These are phyloP conservation scores for Varecia variegata DNA, from an alignment of 2,797 vertebrate genomes.

Conservation along the genomic window DNA sequence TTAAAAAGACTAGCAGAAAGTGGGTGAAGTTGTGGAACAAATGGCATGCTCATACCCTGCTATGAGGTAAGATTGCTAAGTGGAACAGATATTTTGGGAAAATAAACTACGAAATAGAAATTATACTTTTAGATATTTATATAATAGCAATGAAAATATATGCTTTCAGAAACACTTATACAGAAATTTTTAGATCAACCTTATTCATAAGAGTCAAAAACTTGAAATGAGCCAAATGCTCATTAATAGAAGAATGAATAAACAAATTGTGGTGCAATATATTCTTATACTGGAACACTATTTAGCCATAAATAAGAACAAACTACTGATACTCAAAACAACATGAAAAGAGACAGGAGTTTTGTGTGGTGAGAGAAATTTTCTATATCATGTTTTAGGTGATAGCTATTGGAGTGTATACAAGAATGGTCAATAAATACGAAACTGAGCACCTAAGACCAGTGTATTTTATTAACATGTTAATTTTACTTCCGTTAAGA, in stretches of 20 bases:
- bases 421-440: background rate
- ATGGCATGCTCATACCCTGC: background rate
- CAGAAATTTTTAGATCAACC: background rate
- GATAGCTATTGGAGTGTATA: background rate
- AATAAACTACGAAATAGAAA: background rate
- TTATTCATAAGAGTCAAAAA: background rate
- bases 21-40: background rate
- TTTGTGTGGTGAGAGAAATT: background rate
- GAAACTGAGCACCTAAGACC: background rate
- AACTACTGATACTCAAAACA: background rate
- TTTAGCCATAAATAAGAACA: background rate
- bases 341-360: background rate
- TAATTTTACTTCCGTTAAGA: background rate
- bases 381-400: background rate
- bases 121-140: background rate
- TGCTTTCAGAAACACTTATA: background rate
- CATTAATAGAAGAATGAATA: background rate
- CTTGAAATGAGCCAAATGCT: background rate
- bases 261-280: background rate
- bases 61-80: background rate
- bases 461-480: background rate
- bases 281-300: background rate
- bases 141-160: background rate
- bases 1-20: background rate
- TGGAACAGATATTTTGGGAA: background rate